These are phyloP conservation scores for Epistrophe eligans DNA, from an alignment of 2,888 invertebrate species.

Conservation along the genomic window DNA sequence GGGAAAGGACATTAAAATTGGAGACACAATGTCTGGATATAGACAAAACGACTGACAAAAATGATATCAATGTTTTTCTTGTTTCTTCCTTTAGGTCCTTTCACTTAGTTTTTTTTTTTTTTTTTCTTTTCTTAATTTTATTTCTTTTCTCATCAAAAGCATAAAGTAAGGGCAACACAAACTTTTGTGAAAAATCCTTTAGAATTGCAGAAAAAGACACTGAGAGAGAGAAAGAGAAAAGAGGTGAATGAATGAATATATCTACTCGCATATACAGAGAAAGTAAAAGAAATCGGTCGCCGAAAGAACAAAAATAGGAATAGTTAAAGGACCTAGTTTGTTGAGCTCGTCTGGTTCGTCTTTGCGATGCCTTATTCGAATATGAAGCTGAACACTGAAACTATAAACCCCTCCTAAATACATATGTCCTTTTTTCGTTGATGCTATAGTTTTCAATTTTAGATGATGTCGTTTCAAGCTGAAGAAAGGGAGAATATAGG, in stretches of 20 bases:
- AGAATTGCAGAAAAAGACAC: not conserved
- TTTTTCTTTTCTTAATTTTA: conserved; percentile 36
- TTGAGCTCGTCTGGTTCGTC: conserved; percentile 46
- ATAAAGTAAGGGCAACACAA: conserved; percentile 19
- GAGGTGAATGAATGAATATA: not conserved
- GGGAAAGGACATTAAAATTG: conserved; percentile 73
- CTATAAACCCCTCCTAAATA: not conserved
- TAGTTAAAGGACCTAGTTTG: conserved; percentile 63
- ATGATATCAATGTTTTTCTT: conserved; percentile 72
- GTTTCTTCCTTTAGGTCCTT: conserved; percentile 42
- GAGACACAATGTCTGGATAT: conserved; percentile 73
- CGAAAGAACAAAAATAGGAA: conserved; percentile 44
- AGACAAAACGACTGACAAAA: conserved; percentile 72
- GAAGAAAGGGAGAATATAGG: not conserved
- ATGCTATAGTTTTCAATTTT: conserved; percentile 46
- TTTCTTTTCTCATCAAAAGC: conserved; percentile 15
- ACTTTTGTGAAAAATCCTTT: conserved; percentile 66
- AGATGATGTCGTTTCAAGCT: conserved; percentile 40
- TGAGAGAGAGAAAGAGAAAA: not conserved
- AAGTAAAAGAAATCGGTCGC: conserved; percentile 70
- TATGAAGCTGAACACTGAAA: too few species aligned
- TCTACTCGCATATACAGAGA: not conserved
- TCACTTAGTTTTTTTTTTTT: conserved; percentile 21
- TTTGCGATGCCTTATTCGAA: conserved; percentile 1
- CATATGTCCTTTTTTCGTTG: conserved; percentile 7